Evolutionary conservation across 2,113 vertebrate genomes (phyloP), one percentile per base, ranked within the genome.

Genomic region (Caloenas nicobarica): DNA sequence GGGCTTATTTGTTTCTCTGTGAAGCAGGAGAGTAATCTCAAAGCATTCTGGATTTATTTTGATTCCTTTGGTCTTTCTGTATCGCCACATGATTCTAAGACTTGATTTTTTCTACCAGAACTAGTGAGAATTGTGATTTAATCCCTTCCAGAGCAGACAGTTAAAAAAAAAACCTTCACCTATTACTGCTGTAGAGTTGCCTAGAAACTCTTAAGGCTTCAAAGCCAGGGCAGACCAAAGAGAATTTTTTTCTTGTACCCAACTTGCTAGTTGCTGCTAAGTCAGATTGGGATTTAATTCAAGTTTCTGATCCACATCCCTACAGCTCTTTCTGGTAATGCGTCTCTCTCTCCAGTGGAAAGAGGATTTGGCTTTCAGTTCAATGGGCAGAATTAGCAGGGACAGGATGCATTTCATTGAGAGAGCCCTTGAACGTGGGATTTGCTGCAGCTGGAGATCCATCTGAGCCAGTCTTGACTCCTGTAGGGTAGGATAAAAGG

Each of bases 281-380:
- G 16, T 76, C 69, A 72, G 38, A 80, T 66, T 81, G 18, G 44
- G 31, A 79, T 91, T 76, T 61, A 69, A 79, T 91, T 80, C 3
- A 10, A 74, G 40, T 64, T 87, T 82, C 81, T 96, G 74, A 79
- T 65, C n/a, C 31, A 4, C 58, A 65, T 64, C 24, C 48, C 73
- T 84, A 33, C 51, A 74, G 64, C 16, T 86, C 40, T 91, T 92
- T 91, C 78, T 85, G 48, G 19, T 81, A 82, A 95, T 80, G 61
- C 31, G 19, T 74, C n/a, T 88, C 38, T 78, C 53, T 81, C 89
- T 79, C 50, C 71, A 80, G 16, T n/a, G 54, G 57, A 94, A 89
- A 87, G 25, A 66, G 54, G 36, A 89, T 89, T 96, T 93, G 74
- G 23, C 36, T 82, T 89, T 85, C 50, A 82, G 28, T 94, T 82